Evolutionary conservation across 1,140 invertebrate species (phyloP).

Genomic region (Rhizoglyphus robini): DNA sequence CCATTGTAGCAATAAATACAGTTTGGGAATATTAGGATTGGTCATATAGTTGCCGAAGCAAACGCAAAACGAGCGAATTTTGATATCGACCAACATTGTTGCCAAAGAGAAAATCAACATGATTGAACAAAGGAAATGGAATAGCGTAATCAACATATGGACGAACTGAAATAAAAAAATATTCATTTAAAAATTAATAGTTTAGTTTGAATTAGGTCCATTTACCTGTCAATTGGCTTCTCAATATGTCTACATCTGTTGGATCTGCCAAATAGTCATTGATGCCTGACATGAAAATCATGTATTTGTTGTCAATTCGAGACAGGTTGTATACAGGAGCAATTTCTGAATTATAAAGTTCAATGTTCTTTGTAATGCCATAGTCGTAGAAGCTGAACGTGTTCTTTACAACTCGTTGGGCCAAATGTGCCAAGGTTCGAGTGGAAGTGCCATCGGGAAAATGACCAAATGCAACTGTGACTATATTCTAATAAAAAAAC

Average conservation of each 20-base stretch:
- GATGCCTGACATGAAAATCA: conserved; percentile 10
- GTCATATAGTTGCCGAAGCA: background rate
- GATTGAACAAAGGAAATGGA: conserved; percentile 16
- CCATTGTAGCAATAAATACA: too few relatives aligned
- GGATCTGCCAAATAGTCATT: conserved; percentile 18
- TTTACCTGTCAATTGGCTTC: conserved; percentile 18
- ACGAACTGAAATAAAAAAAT: background rate
- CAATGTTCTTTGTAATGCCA: conserved; percentile 9
- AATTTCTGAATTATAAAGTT: background rate
- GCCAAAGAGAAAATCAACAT: conserved; percentile 19
- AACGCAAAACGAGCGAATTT: conserved; percentile 15
- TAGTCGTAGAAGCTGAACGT: conserved; percentile 24
- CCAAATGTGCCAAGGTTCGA: conserved; percentile 9
- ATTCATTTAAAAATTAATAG: background rate
- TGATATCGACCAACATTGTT: background rate
- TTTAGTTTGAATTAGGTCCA: background rate
- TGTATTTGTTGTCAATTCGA: conserved; percentile 11
- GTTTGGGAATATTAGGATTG: too few relatives aligned
- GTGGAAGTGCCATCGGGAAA: conserved; percentile 17
- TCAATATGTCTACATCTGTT: conserved; percentile 14
- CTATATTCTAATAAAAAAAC: background rate
- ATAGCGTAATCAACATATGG: conserved; percentile 19
- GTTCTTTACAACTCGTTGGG: conserved; percentile 4
- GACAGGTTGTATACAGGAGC: conserved; percentile 19
- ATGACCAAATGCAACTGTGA: background rate